Percentiles rank a stretch among this genome's conserved stretches.
These are phyloP conservation scores for Nannoperca obscura DNA, from an alignment of 2,797 vertebrate species.

Conservation along the genomic window DNA sequence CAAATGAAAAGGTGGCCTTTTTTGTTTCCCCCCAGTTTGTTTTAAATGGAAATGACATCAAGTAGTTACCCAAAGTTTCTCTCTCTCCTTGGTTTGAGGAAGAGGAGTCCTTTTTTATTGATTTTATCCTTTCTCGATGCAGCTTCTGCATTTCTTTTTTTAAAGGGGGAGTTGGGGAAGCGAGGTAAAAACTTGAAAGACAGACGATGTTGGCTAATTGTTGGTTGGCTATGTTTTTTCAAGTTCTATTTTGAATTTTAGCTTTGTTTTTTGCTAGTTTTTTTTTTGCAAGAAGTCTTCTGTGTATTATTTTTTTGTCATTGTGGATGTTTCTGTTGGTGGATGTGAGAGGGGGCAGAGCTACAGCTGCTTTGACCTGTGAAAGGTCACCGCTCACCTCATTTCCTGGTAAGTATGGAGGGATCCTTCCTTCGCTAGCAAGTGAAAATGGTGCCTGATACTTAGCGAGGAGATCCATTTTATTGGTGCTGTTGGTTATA, in stretches of 20 bases:
- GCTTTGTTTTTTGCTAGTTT: slow-evolving; percentile 80
- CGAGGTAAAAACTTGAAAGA: slow-evolving; percentile 85
- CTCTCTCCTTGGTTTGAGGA: slow-evolving; percentile 73
- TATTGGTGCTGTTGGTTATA: slow-evolving; percentile 98
- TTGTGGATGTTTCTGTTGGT: slow-evolving; percentile 67
- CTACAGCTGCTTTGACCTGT: slow-evolving; percentile 63
- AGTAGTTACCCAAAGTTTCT: slow-evolving; percentile 81
- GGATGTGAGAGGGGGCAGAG: slow-evolving; percentile 78
- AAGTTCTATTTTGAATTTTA: slow-evolving; percentile 74
- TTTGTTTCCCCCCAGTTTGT: slow-evolving; percentile 79
- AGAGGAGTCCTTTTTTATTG: slow-evolving; percentile 73
- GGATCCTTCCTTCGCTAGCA: slow-evolving; percentile 84
- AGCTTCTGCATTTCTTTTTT: slow-evolving; percentile 54
- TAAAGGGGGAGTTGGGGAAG: slow-evolving; percentile 45
- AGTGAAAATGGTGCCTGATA: slow-evolving; percentile 95
- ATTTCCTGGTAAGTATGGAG: slow-evolving; percentile 75
- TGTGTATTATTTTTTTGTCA: slow-evolving; percentile 71
- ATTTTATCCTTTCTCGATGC: slow-evolving; percentile 64
- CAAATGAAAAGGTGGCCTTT: slow-evolving; percentile 70
- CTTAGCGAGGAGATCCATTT: slow-evolving; percentile 93
- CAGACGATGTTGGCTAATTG: slow-evolving; percentile 75
- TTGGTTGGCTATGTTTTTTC: slow-evolving; percentile 80
- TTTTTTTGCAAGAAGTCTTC: slow-evolving; percentile 85
- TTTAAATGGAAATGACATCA: slow-evolving; percentile 66
- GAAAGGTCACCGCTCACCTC: slow-evolving; percentile 67